Evolutionary conservation across 2,797 vertebrate genomes (phyloP), one percentile per base, ranked within the genome.

Genomic region (Acrossocheilus wenchowensis): DNA sequence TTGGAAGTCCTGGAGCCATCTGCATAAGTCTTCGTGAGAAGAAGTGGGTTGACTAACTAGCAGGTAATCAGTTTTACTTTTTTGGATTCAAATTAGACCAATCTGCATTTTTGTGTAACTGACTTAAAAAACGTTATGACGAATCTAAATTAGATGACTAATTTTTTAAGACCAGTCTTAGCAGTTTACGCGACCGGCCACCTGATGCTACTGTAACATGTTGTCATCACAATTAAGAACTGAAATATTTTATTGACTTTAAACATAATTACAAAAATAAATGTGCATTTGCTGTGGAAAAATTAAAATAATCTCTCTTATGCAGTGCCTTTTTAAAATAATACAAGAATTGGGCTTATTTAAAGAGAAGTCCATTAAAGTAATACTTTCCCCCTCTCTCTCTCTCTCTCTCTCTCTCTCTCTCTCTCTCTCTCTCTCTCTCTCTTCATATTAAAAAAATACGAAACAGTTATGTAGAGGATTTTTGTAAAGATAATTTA

Each of bases 401-500:
- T 26, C n/a, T 26, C 60, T 64, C 57, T n/a, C 9, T 11, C 23
- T 11, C 23, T 4, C 21, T 57, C 21, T n/a, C 8, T 60, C 10
- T 11, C 57, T 62, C 54, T 57, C 23, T 11, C 23, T 4, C 21
- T 57, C 21, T 60, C 21, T 60, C 23, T 5, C 57, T 26, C 54
- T 57, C 8, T 60, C 11, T 14, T 8, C 15, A 21, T 36, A 8
- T 62, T 41, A n/a, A 12, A 45, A 14, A 62, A 62, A 83, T 39
- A 82, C 12, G 48, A n/a, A 60, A 43, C 57, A 4, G 1, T 10
- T 48, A 73, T 23, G n/a, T 48, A 79, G 14, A 34, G 50, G 5
- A 17, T 74, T 45, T 64, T 66, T 68, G 15, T 45, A 23, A 74
- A 75, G 26, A 52, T 66, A 75, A 26, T 83, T 75, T 77, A 52